phyloP scores from a whole-genome alignment of 2,888 invertebrate genomes.

The Crioceris asparagi region DNA sequence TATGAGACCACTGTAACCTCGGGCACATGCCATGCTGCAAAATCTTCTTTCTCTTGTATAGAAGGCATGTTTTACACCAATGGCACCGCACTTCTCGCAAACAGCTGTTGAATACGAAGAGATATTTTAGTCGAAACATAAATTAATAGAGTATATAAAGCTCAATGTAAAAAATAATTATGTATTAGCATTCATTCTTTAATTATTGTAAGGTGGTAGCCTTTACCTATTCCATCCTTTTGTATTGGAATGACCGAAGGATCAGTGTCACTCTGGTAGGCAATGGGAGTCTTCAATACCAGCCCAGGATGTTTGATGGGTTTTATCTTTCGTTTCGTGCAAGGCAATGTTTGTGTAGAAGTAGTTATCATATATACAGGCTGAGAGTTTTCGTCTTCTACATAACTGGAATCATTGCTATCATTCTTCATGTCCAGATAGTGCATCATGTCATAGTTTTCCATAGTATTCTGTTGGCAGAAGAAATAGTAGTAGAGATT shows the following conservation, averaged over 20 bases:
- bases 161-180: no score
- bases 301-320: slow-evolving; percentile 64
- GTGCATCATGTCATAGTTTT: slow-evolving; percentile 37
- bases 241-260: slow-evolving; percentile 78
- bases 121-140: not conserved
- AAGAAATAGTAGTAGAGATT: no score
- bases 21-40: slow-evolving; percentile 71
- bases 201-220: not conserved
- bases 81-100: slow-evolving; percentile 75
- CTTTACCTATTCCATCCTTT: slow-evolving; percentile 75
- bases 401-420: slow-evolving; percentile 39
- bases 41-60: slow-evolving; percentile 73
- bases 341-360: slow-evolving; percentile 45
- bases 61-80: slow-evolving; percentile 78
- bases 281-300: slow-evolving; percentile 65
- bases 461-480: slow-evolving; percentile 36
- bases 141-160: no score
- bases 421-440: slow-evolving; percentile 36
- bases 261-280: slow-evolving; percentile 69
- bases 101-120: slow-evolving; percentile 58
- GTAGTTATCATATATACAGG: slow-evolving; percentile 43
- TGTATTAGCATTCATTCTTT: no score
- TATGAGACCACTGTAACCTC: slow-evolving; percentile 41
- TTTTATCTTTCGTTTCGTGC: slow-evolving; percentile 53
- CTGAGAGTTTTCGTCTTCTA: slow-evolving; percentile 38